These are phyloP conservation scores for Channa argus DNA, from an alignment of 2,113 vertebrate species.

Conservation along the genomic window DNA sequence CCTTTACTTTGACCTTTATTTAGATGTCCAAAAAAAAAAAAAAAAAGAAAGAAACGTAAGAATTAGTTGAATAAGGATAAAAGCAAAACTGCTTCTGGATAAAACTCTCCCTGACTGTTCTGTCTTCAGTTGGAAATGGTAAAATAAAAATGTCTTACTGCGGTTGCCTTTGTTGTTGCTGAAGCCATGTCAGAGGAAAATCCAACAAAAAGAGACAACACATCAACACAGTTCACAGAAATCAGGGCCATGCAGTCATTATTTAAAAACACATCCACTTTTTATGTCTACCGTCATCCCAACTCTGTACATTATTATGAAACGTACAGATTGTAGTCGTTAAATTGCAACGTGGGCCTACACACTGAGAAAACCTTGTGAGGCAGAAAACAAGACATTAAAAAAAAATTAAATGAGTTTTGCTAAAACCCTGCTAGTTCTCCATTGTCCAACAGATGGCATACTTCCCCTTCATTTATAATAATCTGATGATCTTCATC, in stretches of 20 bases:
- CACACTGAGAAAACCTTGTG: no score
- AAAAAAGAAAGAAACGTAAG: no score
- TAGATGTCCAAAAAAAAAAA: no score
- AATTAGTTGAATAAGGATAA: neutral
- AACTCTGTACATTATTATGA: no score
- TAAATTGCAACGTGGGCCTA: no score
- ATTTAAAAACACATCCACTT: no score
- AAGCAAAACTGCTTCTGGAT: neutral
- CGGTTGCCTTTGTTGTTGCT: neutral
- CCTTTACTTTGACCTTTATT: no score
- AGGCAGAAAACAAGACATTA: neutral
- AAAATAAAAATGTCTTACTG: neutral
- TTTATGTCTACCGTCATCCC: no score
- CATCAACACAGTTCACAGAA: neutral
- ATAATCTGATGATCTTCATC: neutral
- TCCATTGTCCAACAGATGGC: constrained; percentile 63
- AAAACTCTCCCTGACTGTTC: neutral
- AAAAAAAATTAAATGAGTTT: neutral
- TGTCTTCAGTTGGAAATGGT: neutral
- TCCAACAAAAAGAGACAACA: neutral
- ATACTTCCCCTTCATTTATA: constrained; percentile 44
- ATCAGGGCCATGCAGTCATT: neutral
- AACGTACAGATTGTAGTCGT: no score
- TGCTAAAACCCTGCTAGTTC: constrained; percentile 11
- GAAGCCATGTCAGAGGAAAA: no score